Base-by-base conservation (phyloP, 2,888 invertebrate genomes). In the Geotrupes spiniger region DNA sequence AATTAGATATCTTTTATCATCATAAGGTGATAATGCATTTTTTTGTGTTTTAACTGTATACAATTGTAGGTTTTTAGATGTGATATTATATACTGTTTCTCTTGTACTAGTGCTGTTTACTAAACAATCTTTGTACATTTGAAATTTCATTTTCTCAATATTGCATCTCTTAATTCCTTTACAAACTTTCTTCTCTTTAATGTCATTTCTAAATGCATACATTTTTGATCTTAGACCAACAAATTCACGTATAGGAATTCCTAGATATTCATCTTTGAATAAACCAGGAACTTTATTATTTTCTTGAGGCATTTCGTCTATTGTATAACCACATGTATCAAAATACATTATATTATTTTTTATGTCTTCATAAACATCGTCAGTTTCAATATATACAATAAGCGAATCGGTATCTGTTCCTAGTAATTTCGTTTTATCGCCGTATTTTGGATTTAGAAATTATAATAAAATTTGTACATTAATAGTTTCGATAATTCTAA, bases 391-490 rank as follows among this genome's bases (percentile, higher is more conserved):
- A 4, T 4, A 21, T n/a, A n/a, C n/a, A n/a, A n/a, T n/a, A 21
- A 21, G 21, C 21, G 21, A 65, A 55, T 6, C 56, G 58, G 46
- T 68, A 65, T 1, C 65, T 68, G 43, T 67, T 66, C 17, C 53
- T 61, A 37, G 44, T 9, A 69, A 42, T 28, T 37, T 47, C n/a
- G 50, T 52, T 6, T 59, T 57, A 21, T 58, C 43, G 8, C 51
- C 54, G 53, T 64, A 67, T 49, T 57, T 60, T 21, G 21, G 25
- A 46, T 60, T 65, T 15, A 70, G 29, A 57, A 64, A 46, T 64
- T 59, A 47, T 70, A 71, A 51, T 63, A 61, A 49, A 70, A 71
- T 29, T 70, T 63, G 49, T 72, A 73, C 60, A 74, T 66, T 12
- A 65, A 52, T 1, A 50, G 46, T 61, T 75, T 75, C 0, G 63